A percentile compares a stretch with the other conserved stretches of the same genome.
Conservation (phyloP, 2,113 vertebrate genomes). For the Lamprotornis superbus region DNA sequence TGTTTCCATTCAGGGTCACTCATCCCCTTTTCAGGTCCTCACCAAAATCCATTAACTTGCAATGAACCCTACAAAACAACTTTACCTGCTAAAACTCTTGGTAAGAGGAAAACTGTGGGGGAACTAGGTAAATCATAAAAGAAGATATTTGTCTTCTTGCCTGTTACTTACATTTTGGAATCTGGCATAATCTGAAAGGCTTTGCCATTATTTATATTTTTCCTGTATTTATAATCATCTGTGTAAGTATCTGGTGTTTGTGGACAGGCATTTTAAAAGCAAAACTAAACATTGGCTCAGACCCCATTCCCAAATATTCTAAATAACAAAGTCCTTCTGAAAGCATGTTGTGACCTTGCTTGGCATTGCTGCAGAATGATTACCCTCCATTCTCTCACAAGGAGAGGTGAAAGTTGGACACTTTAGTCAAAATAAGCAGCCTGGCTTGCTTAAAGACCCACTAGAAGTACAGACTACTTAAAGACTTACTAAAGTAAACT, state of each 20-base stretch:
- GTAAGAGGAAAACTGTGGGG: background rate
- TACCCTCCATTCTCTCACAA: background rate
- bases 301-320: background rate
- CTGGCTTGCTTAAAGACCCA: background rate
- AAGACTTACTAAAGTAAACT: slow-evolving; percentile 17
- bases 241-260: slow-evolving; percentile 21
- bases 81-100: background rate
- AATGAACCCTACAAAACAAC: background rate
- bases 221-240: slow-evolving; percentile 30
- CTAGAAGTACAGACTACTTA: background rate
- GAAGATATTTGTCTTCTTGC: background rate
- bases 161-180: background rate
- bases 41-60: background rate
- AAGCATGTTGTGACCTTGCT: background rate
- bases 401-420: slow-evolving; percentile 2
- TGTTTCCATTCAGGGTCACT: background rate
- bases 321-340: slow-evolving; percentile 6
- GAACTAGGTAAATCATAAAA: background rate
- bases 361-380: background rate
- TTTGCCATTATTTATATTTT: slow-evolving; percentile 43
- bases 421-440: slow-evolving; percentile 35
- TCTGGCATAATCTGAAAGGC: slow-evolving; percentile 4
- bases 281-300: slow-evolving; percentile 44
- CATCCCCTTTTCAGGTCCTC: background rate
- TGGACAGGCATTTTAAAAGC: slow-evolving; percentile 26